A percentile compares a stretch with the other conserved stretches of the same genome.
These are phyloP conservation scores for Cataglyphis altisquamis DNA, from an alignment of 2,888 invertebrate genomes.

Conservation along the genomic window DNA sequence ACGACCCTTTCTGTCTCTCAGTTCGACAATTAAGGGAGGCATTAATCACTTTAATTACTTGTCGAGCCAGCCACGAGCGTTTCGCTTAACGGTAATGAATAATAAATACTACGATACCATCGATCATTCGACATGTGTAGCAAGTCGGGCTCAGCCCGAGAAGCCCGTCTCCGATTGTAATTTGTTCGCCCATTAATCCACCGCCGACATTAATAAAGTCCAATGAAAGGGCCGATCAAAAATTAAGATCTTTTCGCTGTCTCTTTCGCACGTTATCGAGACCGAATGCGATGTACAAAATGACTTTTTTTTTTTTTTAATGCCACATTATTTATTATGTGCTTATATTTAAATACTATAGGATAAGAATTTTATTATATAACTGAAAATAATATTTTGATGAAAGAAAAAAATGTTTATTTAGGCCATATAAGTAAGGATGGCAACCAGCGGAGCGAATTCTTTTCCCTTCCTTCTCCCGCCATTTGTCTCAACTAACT, in stretches of 20 bases:
- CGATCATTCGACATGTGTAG: constrained; percentile 66
- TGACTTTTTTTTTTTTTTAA: neutral
- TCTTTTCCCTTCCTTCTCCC: neutral
- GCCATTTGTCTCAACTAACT: constrained; percentile 27
- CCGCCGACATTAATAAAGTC: constrained; percentile 61
- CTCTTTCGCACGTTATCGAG: neutral
- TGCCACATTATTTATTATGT: neutral
- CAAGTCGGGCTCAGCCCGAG: constrained; percentile 23
- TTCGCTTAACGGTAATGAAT: constrained; percentile 71
- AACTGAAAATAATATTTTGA: neutral
- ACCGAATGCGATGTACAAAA: neutral
- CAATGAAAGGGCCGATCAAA: constrained; percentile 48
- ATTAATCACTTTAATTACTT: constrained; percentile 76
- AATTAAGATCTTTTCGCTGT: constrained; percentile 37
- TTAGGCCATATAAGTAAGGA: neutral
- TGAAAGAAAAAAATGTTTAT: neutral
- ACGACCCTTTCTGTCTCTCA: constrained; percentile 35
- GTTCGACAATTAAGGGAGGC: constrained; percentile 64
- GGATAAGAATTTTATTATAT: neutral
- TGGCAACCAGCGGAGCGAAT: neutral
- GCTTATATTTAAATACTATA: neutral
- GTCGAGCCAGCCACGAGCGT: constrained; percentile 51
- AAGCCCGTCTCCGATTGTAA: constrained; percentile 57
- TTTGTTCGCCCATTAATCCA: constrained; percentile 66
- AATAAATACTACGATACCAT: constrained; percentile 73